These are phyloP conservation scores for Pachycephus smyrnensis DNA, from an alignment of 2,888 invertebrate species.

Conservation along the genomic window DNA sequence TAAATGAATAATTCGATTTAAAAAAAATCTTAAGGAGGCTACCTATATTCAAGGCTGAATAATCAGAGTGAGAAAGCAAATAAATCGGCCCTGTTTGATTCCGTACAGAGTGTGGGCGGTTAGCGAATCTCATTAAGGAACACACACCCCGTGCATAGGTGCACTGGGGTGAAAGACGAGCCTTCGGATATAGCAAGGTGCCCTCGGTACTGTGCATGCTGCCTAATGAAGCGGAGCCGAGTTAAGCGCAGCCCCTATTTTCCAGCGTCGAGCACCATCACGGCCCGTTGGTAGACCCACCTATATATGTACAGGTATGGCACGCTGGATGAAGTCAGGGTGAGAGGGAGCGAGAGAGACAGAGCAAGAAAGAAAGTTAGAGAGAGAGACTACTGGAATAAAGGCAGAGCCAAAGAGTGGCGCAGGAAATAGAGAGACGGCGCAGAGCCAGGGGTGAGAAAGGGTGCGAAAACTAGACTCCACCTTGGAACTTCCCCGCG, in stretches of 20 bases:
- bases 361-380: conserved; percentile 2
- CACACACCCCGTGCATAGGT: neutral
- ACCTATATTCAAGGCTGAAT: neutral
- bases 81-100: neutral
- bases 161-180: conserved; percentile 1
- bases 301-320: neutral
- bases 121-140: neutral
- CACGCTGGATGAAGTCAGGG: neutral
- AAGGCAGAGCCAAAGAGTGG: neutral
- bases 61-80: neutral
- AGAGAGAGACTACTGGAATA: neutral
- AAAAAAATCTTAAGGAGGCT: neutral
- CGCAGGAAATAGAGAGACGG: neutral
- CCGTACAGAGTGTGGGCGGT: neutral
- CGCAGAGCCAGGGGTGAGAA: neutral
- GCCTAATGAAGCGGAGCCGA: conserved; percentile 41
- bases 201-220: conserved; percentile 31
- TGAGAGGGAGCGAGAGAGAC: neutral
- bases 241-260: conserved; percentile 27
- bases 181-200: neutral
- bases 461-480: neutral
- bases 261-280: conserved; percentile 23
- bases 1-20: neutral
- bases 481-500: neutral
- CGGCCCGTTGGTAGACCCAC: neutral